Conservation (phyloP, 2,797 vertebrate species). For the Hippocampus kuda region DNA sequence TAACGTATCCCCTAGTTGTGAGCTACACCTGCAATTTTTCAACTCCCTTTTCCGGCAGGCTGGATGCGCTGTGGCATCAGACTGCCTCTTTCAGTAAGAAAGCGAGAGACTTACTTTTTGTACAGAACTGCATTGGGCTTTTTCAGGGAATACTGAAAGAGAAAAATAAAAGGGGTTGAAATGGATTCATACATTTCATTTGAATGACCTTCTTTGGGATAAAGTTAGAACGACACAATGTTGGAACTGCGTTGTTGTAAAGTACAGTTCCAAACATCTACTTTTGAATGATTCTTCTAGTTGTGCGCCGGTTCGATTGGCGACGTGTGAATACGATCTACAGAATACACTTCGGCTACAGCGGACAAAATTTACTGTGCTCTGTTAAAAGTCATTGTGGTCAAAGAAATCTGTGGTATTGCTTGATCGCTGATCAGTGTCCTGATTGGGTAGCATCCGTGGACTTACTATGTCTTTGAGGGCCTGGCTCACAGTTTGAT, state of each 20-base stretch:
- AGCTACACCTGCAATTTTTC: background rate
- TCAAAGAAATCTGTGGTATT: no score
- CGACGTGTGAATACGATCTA: no score
- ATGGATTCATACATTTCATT: background rate
- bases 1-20: background rate
- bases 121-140: slow-evolving; percentile 86
- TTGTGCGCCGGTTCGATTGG: no score
- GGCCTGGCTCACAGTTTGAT: slow-evolving; percentile 69
- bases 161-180: background rate
- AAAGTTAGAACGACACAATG: background rate
- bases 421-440: no score
- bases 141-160: slow-evolving; percentile 83
- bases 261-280: no score
- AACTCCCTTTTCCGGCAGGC: background rate
- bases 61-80: background rate
- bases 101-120: slow-evolving; percentile 78
- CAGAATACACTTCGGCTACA: no score
- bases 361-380: no score
- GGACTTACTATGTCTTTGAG: slow-evolving; percentile 83
- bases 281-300: no score
- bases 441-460: background rate
- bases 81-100: background rate
- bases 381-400: no score
- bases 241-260: background rate
- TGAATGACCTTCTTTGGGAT: background rate